Base-by-base conservation (phyloP, 2,888 invertebrate species). In the Zygaena filipendulae region DNA sequence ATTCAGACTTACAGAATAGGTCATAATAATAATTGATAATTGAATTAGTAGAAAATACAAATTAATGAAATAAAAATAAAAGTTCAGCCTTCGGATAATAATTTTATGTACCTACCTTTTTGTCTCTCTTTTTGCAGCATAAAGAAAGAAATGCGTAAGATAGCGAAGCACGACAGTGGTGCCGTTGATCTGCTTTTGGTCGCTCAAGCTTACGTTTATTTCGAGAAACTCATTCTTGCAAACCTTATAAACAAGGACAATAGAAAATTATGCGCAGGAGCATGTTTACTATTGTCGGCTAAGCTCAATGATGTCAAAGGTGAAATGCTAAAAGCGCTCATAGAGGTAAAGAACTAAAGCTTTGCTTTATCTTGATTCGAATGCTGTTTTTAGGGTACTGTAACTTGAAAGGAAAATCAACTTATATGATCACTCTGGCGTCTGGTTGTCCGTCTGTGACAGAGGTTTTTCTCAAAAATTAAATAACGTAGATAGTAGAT, bases 281-380 rank as follows among this genome's bases (percentile, higher is more conserved):
- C 97, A 8, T 95, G 97, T 63, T 81, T 99, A 30, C 74, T 98
- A 34, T 81, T 99, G 8, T 93, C 97, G 19, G 95, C 97, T 20
- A 99, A 99, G 77, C 84, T 99, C 50, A 98, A 97, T 61, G 98
- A 99, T 59, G 91, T 96, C 23, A 97, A 96, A 72, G 97, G 97
- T 23, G 90, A 92, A 41, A 82, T 87, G 32, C 80, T 98, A 36
- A 91, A 91, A 58, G 84, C 87, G 26, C 82, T 97, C 21, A 90
- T 98, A 38, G 96, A 97, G 85, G 94, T 94, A 74, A n/a, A n/a
- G n/a, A n/a, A n/a, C n/a, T n/a, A n/a, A n/a, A n/a, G n/a, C n/a
- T n/a, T n/a, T n/a, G n/a, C n/a, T n/a, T n/a, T n/a, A n/a, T n/a
- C n/a, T n/a, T n/a, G n/a, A n/a, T n/a, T n/a, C n/a, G 30, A 5